A percentile compares a stretch with the other conserved stretches of the same genome.
Evolutionary conservation across 2,113 vertebrate species (phyloP).

Genomic region (Neogale vison): DNA sequence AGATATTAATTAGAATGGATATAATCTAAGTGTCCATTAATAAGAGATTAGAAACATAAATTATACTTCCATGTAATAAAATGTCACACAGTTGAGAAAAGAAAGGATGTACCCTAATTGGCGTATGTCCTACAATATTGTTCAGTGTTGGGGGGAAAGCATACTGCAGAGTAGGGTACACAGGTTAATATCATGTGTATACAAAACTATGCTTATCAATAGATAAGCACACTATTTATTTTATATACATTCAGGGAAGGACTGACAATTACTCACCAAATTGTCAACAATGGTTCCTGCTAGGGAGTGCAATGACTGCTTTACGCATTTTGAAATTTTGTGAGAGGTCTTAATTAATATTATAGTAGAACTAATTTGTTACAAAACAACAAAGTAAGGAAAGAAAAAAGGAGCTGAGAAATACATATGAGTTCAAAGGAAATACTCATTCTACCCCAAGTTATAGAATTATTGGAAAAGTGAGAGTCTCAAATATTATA

Average conservation of each 20-base stretch:
- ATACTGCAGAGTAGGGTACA: neutral
- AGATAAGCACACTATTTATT: neutral
- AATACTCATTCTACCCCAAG: neutral
- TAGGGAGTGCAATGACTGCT: neutral
- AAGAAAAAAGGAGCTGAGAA: neutral
- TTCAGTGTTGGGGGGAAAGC: neutral
- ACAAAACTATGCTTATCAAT: neutral
- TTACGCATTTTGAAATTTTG: neutral
- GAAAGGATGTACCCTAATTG: neutral
- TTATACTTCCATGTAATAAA: neutral
- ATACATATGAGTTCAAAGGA: neutral
- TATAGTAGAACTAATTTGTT: neutral
- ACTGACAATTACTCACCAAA: neutral
- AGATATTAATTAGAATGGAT: neutral
- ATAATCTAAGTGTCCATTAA: neutral
- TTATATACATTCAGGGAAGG: neutral
- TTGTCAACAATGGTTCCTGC: neutral
- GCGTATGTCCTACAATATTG: neutral
- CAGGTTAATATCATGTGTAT: neutral
- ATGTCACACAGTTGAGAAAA: neutral
- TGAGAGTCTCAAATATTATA: neutral
- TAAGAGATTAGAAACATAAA: neutral
- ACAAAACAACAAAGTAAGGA: neutral
- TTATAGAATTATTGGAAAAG: slow-evolving; percentile 10
- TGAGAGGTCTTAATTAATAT: neutral